These are phyloP conservation scores for Ephialtes manifestator DNA, from an alignment of 2,888 invertebrate genomes.

Conservation along the genomic window DNA sequence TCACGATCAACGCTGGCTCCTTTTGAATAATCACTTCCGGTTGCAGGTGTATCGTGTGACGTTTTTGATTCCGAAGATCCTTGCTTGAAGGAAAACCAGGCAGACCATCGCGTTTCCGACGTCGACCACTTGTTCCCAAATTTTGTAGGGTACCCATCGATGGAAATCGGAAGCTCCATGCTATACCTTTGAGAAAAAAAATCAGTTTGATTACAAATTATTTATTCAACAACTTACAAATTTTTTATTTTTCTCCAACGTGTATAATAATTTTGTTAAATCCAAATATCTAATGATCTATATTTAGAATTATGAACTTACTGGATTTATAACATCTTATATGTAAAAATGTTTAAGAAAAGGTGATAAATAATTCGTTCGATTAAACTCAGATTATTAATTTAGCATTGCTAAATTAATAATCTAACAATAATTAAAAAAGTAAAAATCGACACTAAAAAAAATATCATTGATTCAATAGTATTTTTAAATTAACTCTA, in stretches of 20 bases:
- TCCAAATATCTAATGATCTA: no score
- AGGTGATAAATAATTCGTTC: no score
- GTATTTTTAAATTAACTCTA: no score
- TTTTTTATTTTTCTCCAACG: background rate
- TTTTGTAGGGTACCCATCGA: slow-evolving; percentile 81
- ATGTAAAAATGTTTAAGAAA: no score
- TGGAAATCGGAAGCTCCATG: slow-evolving; percentile 83
- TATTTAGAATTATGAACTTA: no score
- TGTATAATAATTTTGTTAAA: background rate
- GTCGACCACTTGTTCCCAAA: slow-evolving; percentile 78
- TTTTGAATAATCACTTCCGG: slow-evolving; percentile 78
- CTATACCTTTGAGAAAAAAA: slow-evolving; percentile 77
- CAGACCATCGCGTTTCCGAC: slow-evolving; percentile 76
- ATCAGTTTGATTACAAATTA: background rate
- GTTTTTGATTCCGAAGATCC: slow-evolving; percentile 75
- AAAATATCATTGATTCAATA: no score
- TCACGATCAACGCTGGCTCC: slow-evolving; percentile 77
- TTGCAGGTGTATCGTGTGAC: slow-evolving; percentile 80
- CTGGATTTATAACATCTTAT: no score
- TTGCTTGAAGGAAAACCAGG: slow-evolving; percentile 74
- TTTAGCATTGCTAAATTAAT: no score
- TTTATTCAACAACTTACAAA: background rate
- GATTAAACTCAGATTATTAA: no score
- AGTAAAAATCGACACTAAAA: no score
- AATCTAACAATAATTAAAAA: no score